Percentiles rank a stretch among this genome's conserved stretches.
These are phyloP conservation scores for Platorchestia sp. DNA, from an alignment of 1,140 invertebrate genomes.

Conservation along the genomic window DNA sequence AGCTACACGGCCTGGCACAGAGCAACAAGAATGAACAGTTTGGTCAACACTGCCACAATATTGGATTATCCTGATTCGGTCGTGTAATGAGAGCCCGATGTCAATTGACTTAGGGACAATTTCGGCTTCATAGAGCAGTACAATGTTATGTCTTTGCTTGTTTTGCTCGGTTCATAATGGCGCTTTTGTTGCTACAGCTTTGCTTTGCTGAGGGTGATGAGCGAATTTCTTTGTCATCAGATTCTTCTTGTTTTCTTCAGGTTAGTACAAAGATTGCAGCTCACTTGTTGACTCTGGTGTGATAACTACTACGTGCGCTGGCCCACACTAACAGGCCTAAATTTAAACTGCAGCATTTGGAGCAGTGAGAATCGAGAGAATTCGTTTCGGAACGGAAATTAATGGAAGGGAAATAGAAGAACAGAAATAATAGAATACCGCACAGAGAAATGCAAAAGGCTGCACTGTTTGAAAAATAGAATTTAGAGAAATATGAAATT, in stretches of 20 bases:
- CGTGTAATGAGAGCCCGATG: neutral
- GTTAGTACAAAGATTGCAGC: neutral
- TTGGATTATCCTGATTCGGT: conserved; percentile 7
- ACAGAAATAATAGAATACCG: no score
- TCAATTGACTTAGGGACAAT: neutral
- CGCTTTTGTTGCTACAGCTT: neutral
- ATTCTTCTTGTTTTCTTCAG: neutral
- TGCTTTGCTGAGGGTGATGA: neutral
- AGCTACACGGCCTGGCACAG: neutral
- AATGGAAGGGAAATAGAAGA: no score
- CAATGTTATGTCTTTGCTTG: neutral
- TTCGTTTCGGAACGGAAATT: no score
- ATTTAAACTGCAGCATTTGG: neutral
- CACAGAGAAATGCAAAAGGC: no score
- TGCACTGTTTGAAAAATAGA: no score
- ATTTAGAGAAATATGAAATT: no score
- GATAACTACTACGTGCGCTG: neutral
- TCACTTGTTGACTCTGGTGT: neutral
- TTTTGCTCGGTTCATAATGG: neutral
- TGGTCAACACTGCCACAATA: neutral
- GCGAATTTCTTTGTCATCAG: neutral
- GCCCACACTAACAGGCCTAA: neutral
- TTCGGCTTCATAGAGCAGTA: neutral
- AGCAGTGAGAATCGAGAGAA: no score
- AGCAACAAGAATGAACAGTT: neutral